phyloP scores from a whole-genome alignment of 23 tunicate genomes.

The Clavelina lepadiformis region DNA sequence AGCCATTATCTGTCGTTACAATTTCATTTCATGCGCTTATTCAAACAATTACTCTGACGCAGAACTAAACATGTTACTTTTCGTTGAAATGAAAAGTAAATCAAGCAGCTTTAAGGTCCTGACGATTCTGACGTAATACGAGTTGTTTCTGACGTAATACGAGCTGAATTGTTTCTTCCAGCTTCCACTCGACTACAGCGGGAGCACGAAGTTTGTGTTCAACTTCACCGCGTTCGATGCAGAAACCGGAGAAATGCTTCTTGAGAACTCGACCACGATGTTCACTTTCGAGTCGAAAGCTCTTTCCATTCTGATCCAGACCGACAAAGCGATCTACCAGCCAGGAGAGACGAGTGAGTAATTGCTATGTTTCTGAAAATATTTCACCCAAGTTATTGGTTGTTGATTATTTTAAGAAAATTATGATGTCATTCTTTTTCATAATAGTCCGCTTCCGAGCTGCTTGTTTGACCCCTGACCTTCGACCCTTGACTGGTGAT shows the following conservation, averaged over 20 bases:
- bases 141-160: no score
- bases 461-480: slow-evolving; percentile 32
- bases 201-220: slow-evolving; percentile 33
- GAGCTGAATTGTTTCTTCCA: background rate
- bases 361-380: slow-evolving; percentile 3
- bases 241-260: slow-evolving; percentile 9
- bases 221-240: slow-evolving; percentile 8
- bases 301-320: slow-evolving; percentile 46
- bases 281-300: slow-evolving; percentile 19
- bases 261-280: slow-evolving; percentile 13
- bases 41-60: no score
- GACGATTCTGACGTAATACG: no score
- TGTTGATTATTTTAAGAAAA: background rate
- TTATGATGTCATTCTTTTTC: background rate
- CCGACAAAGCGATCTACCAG: slow-evolving; percentile 84
- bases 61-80: no score
- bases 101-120: no score
- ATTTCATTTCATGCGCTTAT: no score
- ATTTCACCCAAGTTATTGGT: background rate
- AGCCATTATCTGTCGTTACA: no score
- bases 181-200: slow-evolving; percentile 24
- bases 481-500: slow-evolving; percentile 35
- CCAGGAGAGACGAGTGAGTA: slow-evolving; percentile 59
- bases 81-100: no score
- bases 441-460: slow-evolving; percentile 58